A percentile compares a stretch with the other conserved stretches of the same genome.
phyloP scores from a whole-genome alignment of 1,140 invertebrate species.

The Drosophila ogumai region DNA sequence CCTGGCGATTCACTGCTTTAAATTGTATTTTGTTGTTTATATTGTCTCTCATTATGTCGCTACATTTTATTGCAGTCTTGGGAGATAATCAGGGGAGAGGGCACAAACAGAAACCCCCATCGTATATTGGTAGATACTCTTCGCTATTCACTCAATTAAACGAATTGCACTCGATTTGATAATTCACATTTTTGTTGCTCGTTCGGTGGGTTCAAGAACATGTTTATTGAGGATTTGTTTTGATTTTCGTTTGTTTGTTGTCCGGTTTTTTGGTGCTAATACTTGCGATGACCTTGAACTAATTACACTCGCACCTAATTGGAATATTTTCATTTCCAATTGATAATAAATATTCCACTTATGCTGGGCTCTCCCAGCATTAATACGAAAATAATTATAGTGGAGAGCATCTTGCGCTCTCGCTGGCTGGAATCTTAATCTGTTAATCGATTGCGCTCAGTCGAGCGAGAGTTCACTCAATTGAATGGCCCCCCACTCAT shows the following conservation, averaged over 20 bases:
- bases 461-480: conserved; percentile 64
- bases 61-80: conserved; percentile 12
- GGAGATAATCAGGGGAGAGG: conserved; percentile 36
- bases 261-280: conserved; percentile 13
- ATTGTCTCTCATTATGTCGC: conserved; percentile 2
- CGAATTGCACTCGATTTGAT: conserved; percentile 44
- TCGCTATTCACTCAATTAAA: conserved; percentile 44
- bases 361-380: conserved; percentile 49
- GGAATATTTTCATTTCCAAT: conserved; percentile 43
- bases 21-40: conserved; percentile 24
- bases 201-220: conserved; percentile 41
- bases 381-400: conserved; percentile 33
- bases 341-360: conserved; percentile 68
- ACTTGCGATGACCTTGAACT: conserved; percentile 65
- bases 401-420: conserved; percentile 21
- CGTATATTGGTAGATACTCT: background rate
- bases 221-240: conserved; percentile 44
- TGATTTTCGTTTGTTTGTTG: conserved; percentile 36
- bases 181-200: conserved; percentile 11
- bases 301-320: conserved; percentile 45
- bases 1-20: conserved; percentile 29
- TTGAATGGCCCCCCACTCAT: conserved; percentile 35
- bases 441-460: conserved; percentile 75
- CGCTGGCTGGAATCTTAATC: conserved; percentile 59
- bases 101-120: conserved; percentile 18